Conservation (phyloP, 2,888 invertebrate species). For the Sialis lutaria region DNA sequence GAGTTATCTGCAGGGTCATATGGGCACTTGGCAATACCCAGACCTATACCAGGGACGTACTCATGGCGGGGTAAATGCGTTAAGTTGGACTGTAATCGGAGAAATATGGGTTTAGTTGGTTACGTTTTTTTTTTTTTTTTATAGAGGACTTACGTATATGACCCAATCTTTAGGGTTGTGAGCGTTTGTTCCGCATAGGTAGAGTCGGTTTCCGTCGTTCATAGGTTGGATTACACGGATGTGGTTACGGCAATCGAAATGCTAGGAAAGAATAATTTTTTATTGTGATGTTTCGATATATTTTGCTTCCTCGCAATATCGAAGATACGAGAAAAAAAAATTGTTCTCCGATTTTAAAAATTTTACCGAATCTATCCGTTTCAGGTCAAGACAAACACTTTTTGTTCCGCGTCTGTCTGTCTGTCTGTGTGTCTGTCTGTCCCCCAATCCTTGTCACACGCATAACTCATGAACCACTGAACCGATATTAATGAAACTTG, state of each 20-base stretch:
- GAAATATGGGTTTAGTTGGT: not conserved
- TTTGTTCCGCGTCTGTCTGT: no score
- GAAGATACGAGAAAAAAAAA: no score
- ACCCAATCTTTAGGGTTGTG: constrained; percentile 93
- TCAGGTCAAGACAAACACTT: no score
- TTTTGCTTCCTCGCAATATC: no score
- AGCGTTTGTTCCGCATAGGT: constrained; percentile 88
- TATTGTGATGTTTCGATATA: no score
- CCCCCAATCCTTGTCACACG: no score
- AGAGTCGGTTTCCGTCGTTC: constrained; percentile 75
- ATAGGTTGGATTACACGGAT: constrained; percentile 87
- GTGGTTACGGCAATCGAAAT: constrained; percentile 90
- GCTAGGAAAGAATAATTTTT: constrained; percentile 32
- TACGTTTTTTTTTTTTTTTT: not conserved
- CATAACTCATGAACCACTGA: no score
- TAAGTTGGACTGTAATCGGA: constrained; percentile 28
- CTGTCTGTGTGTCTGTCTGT: no score
- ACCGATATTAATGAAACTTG: no score
- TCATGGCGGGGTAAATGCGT: constrained; percentile 38
- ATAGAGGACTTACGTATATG: constrained; percentile 39
- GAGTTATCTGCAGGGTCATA: constrained; percentile 58
- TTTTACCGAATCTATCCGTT: no score
- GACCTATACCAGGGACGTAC: constrained; percentile 44
- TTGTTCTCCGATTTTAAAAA: no score
- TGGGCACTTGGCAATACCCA: constrained; percentile 52